These are phyloP conservation scores for Frieseomelitta varia DNA, from an alignment of 1,140 invertebrate species.

Conservation along the genomic window DNA sequence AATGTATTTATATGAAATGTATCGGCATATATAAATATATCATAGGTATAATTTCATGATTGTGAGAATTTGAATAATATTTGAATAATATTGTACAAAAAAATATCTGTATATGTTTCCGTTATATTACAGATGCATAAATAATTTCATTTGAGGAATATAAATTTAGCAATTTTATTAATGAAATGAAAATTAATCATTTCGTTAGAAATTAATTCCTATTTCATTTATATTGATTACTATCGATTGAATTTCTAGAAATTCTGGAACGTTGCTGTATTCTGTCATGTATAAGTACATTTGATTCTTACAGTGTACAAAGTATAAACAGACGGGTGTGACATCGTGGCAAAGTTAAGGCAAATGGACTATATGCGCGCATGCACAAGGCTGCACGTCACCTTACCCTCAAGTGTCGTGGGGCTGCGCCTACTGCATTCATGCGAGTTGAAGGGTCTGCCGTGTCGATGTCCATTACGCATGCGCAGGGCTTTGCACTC, in stretches of 20 bases:
- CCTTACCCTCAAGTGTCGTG: conserved; percentile 49
- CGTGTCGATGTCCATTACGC: conserved; percentile 42
- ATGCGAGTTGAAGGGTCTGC: conserved; percentile 54
- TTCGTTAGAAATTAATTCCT: background rate
- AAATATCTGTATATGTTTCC: background rate
- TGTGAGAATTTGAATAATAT: background rate
- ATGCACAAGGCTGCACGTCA: conserved; percentile 50
- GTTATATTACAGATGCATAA: background rate
- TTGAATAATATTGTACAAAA: background rate
- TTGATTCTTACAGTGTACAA: background rate
- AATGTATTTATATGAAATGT: background rate
- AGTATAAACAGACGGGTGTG: conserved; percentile 45
- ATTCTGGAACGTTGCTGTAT: background rate
- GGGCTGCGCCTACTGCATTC: conserved; percentile 57
- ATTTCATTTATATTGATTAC: background rate
- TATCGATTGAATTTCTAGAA: background rate
- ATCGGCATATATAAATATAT: too few relatives aligned
- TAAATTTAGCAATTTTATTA: background rate
- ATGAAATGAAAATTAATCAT: background rate
- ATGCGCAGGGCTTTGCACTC: conserved; percentile 47
- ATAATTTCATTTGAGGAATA: background rate
- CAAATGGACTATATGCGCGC: conserved; percentile 44
- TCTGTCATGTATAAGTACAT: too few relatives aligned
- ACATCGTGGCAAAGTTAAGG: conserved; percentile 41
- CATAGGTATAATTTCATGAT: background rate